Percentiles rank a stretch among this genome's conserved stretches.
These are phyloP conservation scores for Anthopleura xanthogrammica DNA, from an alignment of 92 coral and sea anemone genomes.

Conservation along the genomic window DNA sequence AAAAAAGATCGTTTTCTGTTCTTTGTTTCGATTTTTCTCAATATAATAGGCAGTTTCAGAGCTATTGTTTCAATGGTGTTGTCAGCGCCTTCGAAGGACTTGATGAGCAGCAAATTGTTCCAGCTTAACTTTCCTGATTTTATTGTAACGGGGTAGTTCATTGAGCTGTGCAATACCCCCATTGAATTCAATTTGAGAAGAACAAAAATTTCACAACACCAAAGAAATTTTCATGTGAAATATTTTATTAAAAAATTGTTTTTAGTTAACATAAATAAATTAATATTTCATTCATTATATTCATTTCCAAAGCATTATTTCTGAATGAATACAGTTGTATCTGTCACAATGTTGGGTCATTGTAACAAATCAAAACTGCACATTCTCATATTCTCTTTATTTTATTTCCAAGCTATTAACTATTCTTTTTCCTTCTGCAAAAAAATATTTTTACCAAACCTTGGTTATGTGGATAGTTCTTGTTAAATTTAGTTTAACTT, in stretches of 20 bases:
- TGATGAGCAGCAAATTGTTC: too few relatives aligned
- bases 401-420: neutral
- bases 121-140: too few relatives aligned
- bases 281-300: neutral
- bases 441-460: neutral
- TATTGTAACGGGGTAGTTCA: too few relatives aligned
- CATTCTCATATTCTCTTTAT: neutral
- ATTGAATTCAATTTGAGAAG: neutral
- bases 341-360: neutral
- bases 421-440: neutral
- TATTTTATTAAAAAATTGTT: neutral
- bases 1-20: neutral
- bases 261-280: neutral
- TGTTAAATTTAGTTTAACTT: neutral
- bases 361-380: constrained; percentile 2
- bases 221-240: neutral
- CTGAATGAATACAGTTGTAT: constrained; percentile 6
- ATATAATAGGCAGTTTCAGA: neutral
- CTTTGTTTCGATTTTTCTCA: neutral
- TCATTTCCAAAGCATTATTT: neutral
- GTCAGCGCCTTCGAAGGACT: too few relatives aligned
- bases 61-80: too few relatives aligned
- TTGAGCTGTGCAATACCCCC: too few relatives aligned
- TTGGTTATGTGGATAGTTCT: neutral
- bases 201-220: neutral